Evolutionary conservation across 2,888 invertebrate species (phyloP).

Genomic region (Trilocha varians): DNA sequence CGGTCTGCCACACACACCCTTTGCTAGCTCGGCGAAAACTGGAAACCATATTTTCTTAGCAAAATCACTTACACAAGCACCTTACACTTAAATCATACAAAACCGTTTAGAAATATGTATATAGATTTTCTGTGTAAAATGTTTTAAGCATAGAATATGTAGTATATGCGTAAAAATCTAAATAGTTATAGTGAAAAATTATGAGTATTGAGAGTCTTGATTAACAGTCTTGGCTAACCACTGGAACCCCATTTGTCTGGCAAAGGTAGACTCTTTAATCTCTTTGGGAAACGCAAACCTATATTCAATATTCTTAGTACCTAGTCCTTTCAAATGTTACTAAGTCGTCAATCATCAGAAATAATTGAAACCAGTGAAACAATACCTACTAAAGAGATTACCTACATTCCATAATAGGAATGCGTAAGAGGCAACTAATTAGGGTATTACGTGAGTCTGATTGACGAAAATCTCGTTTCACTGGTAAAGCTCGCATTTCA

Average conservation of each 20-base stretch:
- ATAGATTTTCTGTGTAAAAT: no score
- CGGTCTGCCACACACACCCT: slow-evolving; percentile 71
- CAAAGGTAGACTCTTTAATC: no score
- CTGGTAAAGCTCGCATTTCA: slow-evolving; percentile 43
- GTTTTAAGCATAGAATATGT: no score
- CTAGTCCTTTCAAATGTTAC: no score
- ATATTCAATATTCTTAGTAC: no score
- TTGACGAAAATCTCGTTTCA: slow-evolving; percentile 33
- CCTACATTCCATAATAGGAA: not conserved
- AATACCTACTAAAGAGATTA: not conserved
- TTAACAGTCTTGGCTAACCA: no score
- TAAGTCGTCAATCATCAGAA: not conserved
- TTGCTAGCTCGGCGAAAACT: slow-evolving; percentile 64
- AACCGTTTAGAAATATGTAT: not conserved
- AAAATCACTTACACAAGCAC: slow-evolving; percentile 40
- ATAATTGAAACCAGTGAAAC: not conserved
- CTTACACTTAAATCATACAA: slow-evolving; percentile 12
- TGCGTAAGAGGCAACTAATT: slow-evolving; percentile 24
- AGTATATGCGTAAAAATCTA: no score
- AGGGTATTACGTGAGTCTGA: slow-evolving; percentile 24
- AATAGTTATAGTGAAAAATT: no score
- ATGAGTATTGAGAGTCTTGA: no score
- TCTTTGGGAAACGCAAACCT: no score
- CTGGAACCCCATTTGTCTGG: no score
- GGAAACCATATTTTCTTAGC: slow-evolving; percentile 42